Conservation (phyloP, 2,888 invertebrate genomes). For the Nineta flava region DNA sequence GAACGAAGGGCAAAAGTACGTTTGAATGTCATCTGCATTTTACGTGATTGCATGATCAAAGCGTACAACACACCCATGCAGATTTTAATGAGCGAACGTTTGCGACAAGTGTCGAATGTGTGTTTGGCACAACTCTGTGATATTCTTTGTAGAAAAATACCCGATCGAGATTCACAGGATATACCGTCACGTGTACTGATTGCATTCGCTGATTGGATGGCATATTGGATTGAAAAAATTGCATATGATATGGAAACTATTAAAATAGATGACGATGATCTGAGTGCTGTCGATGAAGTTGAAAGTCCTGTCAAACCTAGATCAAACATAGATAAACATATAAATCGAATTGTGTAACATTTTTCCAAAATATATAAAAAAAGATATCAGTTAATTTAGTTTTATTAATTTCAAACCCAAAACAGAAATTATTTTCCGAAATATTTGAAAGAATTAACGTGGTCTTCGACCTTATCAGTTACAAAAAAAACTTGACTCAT, state of each 20-base stretch:
- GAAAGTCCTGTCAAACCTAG: neutral
- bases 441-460: too few species aligned
- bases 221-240: slow-evolving; percentile 1
- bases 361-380: too few species aligned
- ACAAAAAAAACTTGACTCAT: too few species aligned
- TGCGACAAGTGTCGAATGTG: neutral
- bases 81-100: slow-evolving; percentile 1
- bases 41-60: slow-evolving; percentile 1
- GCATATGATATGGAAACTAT: neutral
- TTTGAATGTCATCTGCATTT: neutral
- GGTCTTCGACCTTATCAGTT: too few species aligned
- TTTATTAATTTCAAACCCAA: too few species aligned
- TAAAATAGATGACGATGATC: neutral
- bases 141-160: neutral
- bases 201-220: neutral
- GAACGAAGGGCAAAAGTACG: neutral
- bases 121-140: neutral
- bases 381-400: too few species aligned
- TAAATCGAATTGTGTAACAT: too few species aligned
- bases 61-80: neutral
- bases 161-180: neutral
- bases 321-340: too few species aligned
- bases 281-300: neutral
- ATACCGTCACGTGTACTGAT: neutral
- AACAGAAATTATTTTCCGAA: too few species aligned